Evolutionary conservation across 2,113 vertebrate genomes (phyloP), one percentile per base, ranked within the genome.

Genomic region (Sterna hirundo): DNA sequence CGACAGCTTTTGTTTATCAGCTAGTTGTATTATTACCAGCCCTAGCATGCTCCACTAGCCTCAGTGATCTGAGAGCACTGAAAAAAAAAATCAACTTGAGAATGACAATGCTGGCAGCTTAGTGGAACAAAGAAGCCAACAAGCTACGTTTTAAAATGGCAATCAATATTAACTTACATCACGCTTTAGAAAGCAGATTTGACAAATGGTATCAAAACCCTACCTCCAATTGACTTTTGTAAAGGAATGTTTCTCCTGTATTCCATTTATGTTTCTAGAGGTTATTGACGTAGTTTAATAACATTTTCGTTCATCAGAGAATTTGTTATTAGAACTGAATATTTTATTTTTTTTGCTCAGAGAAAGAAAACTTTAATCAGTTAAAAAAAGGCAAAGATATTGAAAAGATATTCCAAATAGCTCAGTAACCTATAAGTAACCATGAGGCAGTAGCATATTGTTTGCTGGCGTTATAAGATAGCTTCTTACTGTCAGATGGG

Each of bases 131-230:
- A 94, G 57, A 69, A 66, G 65, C 66, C 3, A 3, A 80, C 66
- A 95, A 89, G 68, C 86, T 62, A 38, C 3, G 2, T 69, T 95
- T 95, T 80, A n/a, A 93, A 97, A 80, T 68, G 71, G 29, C 94
- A 94, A 96, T 96, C 93, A 95, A 95, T 96, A 96, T 87, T 95
- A 96, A 91, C 91, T 90, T 77, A 38, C 75, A 77, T 85, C 81
- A n/a, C 4, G 2, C 68, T 77, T 93, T 54, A 49, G 84, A 80
- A 83, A 90, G 79, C 47, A 55, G 70, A 79, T 90, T 83, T 90
- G 84, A 87, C 87, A 95, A 96, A 93, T 42, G 9, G 40, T 62
- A 86, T 91, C 54, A 94, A 87, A 94, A 58, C 44, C 32, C 6
- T 83, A 26, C 54, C 66, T 87, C 54, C 32, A 15, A 91, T 62